Base-by-base conservation (phyloP, 2,113 vertebrate genomes). In the Drymodes brunneopygia region DNA sequence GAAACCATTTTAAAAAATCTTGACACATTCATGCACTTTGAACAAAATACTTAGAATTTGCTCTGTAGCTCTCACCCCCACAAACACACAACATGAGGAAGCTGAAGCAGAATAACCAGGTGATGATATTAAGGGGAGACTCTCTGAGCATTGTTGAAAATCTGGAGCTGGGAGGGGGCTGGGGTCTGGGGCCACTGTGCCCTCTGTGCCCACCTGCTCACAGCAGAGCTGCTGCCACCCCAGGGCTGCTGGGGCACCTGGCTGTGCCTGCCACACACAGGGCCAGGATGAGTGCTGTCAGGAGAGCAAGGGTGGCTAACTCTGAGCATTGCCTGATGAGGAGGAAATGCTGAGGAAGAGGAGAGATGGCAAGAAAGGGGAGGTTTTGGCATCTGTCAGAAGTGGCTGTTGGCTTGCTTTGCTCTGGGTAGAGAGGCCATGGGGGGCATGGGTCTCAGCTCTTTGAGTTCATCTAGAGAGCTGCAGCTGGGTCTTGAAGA, bases 361-460 rank as follows among this genome's bases (percentile, higher is more conserved):
- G 15, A 81, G 57, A 53, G 27, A 48, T 58, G 47, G 56, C 23
- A 56, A 54, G 36, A 58, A 45, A 65, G n/a, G 18, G 7, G 5
- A 62, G 21, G 3, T 11, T 83, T 48, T 56, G 56, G 23, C 18
- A 6, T 31, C 51, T 36, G 14, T 51, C 27, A 44, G 44, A 58
- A 35, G 31, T 3, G 36, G 31, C 44, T 66, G 44, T 25, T 67
- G 23, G 28, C 70, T 65, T 73, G 50, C 11, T 57, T 61, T 74
- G 21, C 51, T 44, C 47, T 40, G 18, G 31, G 24, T 87, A 84
- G 54, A 50, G 24, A 70, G 14, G 15, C n/a, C 80, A 1, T 28
- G 38, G 10, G 16, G 28, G 3, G 2, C 0, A 1, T 0, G 4
- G 6, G 20, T 53, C 36, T 70, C 1, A 0, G 36, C 29, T 65